Evolutionary conservation across 2,113 vertebrate species (phyloP).

Genomic region (Accipiter virgatus): DNA sequence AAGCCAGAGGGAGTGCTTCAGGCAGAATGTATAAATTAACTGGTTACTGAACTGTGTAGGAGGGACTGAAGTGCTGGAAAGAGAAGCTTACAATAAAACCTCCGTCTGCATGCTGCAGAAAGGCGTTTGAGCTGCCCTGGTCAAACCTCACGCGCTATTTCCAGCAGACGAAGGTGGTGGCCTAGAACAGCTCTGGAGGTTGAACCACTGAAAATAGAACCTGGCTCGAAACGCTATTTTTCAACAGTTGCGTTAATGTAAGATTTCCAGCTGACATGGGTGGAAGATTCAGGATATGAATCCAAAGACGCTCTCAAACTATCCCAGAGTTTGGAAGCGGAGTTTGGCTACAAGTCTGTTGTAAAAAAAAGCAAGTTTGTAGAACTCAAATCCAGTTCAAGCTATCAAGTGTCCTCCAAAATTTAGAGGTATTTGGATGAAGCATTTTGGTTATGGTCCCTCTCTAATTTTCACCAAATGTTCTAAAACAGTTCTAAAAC

Average conservation of each 20-base stretch:
- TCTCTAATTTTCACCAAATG: slow-evolving; percentile 17
- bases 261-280: slow-evolving; percentile 32
- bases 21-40: slow-evolving; percentile 45
- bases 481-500: background rate
- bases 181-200: slow-evolving; percentile 22
- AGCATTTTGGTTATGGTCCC: background rate
- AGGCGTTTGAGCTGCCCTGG: background rate
- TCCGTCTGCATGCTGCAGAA: background rate
- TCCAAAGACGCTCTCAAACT: background rate
- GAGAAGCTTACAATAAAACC: slow-evolving; percentile 31
- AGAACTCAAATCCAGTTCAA: slow-evolving; percentile 6
- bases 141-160: background rate
- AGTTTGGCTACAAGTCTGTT: background rate
- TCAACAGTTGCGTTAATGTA: background rate
- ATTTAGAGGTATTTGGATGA: background rate
- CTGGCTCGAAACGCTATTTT: background rate
- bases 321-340: background rate
- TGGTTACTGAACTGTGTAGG: slow-evolving; percentile 31
- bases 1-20: slow-evolving; percentile 39
- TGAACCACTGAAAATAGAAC: slow-evolving; percentile 4
- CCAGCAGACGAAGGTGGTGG: slow-evolving; percentile 26
- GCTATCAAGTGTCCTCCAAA: background rate
- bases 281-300: background rate
- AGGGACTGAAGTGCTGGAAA: slow-evolving; percentile 36
- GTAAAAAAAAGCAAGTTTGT: background rate